Evolutionary conservation across 2,888 invertebrate genomes (phyloP).

Genomic region (Alsophila aescularia): DNA sequence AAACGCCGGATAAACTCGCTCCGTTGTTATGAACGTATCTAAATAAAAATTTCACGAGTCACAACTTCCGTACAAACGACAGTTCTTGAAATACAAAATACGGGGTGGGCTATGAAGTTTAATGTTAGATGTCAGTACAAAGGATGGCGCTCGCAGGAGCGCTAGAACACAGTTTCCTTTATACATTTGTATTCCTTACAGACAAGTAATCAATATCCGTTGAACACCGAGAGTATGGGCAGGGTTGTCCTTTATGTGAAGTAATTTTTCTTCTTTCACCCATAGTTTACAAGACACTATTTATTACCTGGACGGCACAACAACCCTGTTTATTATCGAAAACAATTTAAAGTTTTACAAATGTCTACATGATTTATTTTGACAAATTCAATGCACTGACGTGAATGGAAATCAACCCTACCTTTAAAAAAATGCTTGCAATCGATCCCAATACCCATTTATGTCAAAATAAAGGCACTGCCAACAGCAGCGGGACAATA

Average conservation of each 20-base stretch:
- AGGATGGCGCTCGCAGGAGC: conserved; percentile 64
- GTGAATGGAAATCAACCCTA: background rate
- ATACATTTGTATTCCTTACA: conserved; percentile 82
- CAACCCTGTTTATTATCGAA: too few species aligned
- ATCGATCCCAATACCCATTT: conserved; percentile 25
- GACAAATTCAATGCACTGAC: background rate
- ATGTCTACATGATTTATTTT: background rate
- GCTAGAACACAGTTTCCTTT: conserved; percentile 68
- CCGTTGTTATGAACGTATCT: conserved; percentile 28
- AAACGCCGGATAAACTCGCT: conserved; percentile 15
- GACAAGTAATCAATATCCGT: conserved; percentile 81
- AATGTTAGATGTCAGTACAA: conserved; percentile 73
- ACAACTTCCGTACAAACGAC: conserved; percentile 30
- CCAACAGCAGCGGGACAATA: conserved; percentile 52
- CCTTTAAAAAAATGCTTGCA: conserved; percentile 3
- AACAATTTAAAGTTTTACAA: background rate
- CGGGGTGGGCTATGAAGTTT: conserved; percentile 67
- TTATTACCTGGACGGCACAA: background rate
- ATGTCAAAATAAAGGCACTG: conserved; percentile 43
- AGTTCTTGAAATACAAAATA: conserved; percentile 47
- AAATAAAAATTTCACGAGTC: conserved; percentile 32
- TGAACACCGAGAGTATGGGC: conserved; percentile 65
- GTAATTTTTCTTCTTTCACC: conserved; percentile 59
- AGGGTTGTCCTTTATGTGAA: conserved; percentile 58
- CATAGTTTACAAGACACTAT: conserved; percentile 6